Conservation (phyloP, 2,888 invertebrate species). For the Acrocyrtus sp. region DNA sequence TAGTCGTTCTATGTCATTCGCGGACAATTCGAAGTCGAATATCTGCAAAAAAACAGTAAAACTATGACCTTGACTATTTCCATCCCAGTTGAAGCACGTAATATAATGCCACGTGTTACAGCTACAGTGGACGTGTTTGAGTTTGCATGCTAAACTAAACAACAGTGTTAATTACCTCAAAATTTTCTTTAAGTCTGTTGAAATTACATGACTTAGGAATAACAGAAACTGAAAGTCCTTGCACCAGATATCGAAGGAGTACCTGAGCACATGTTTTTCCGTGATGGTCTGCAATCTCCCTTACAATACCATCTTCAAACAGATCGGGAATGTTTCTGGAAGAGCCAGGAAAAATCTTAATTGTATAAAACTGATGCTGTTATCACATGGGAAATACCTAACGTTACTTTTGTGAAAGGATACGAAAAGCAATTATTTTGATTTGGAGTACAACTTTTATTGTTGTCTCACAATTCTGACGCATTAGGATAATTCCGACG, state of each 20-base stretch:
- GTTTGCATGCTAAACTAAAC: no score
- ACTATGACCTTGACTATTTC: no score
- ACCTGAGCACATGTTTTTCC: constrained; percentile 80
- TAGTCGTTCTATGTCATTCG: constrained; percentile 32
- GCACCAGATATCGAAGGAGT: constrained; percentile 76
- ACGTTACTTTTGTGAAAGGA: no score
- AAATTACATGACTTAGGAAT: constrained; percentile 88
- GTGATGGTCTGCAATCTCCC: constrained; percentile 67
- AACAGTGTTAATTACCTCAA: constrained; percentile 72
- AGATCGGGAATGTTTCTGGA: constrained; percentile 47
- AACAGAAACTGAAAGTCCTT: constrained; percentile 74
- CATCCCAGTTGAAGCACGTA: no score
- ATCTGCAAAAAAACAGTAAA: constrained; percentile 15
- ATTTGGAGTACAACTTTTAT: no score
- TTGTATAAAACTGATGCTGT: neutral
- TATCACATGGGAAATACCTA: neutral
- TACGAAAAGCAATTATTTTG: no score
- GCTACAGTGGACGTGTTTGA: no score
- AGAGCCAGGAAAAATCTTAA: neutral
- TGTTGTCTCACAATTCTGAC: no score
- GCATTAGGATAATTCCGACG: no score
- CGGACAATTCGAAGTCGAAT: constrained; percentile 45
- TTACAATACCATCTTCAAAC: constrained; percentile 66
- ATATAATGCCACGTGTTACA: no score
- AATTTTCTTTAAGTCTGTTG: constrained; percentile 78